Base-by-base conservation (phyloP, 2,888 invertebrate species). In the Drosophila anomelani region DNA sequence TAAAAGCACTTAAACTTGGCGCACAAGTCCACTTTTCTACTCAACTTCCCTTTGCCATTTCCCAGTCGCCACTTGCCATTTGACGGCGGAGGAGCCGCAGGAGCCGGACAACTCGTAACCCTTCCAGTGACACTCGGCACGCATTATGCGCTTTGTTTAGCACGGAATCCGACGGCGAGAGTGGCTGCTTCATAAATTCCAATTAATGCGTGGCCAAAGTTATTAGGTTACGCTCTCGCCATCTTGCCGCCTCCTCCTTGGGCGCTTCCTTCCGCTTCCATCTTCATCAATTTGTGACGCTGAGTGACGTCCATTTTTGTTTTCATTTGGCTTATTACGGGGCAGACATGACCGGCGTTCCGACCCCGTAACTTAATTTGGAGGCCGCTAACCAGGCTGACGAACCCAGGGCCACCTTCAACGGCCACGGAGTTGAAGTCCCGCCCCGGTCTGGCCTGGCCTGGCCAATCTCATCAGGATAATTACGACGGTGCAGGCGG, bases 1-100 rank as follows among this genome's bases (percentile, higher is more conserved):
- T 81, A 89, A 85, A 85, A 87, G 85, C 89, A 85, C 85, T 85
- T 87, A 85, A 85, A 85, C 78, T 89, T 75, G 80, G 75, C 83
- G 72, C 70, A 75, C 82, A 87, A 74, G 81, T 68, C 55, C 67
- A 46, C 74, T 56, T 39, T 46, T 49, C 51, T 46, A 26, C 46
- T 26, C 46, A 9, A 0, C 46, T 26, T 46, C 3, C 46, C 12
- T 34, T 17, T 51, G 39, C 26, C 76, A 43, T 68, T 77, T 73
- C 60, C 55, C 67, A 57, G 62, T 68, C 66, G 51, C 70, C 51
- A 47, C 60, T 70, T 62, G 58, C 55, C 47, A 38, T 46, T 61
- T 67, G 59, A 17, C 41, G 34, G 63, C 29, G 34, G n/a, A 56
- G 43, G 12, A 43, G 13, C 43, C 43, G 23, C 54, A 51, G 61